Percentiles rank a stretch among this genome's conserved stretches.
These are phyloP conservation scores for Xenopus tropicalis DNA, from an alignment of 2,113 vertebrate species.

Conservation along the genomic window UCB_Xtro_10.0 CM004444.2:123684001-123684500, in stretches of 20 bases:
- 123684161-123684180: conserved; percentile 42
- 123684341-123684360: background rate
- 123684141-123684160: conserved; percentile 39
- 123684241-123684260: conserved; percentile 32
- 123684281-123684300: conserved; percentile 19
- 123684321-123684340: conserved; percentile 1
- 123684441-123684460: too few relatives aligned
- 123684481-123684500: too few relatives aligned
- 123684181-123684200: conserved; percentile 44
- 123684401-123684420: too few relatives aligned
- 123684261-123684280: conserved; percentile 32
- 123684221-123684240: conserved; percentile 38
- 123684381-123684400: too few relatives aligned
- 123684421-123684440: too few relatives aligned
- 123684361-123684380: background rate
- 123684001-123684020: too few relatives aligned
- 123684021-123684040: conserved; percentile 9
- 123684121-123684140: conserved; percentile 36
- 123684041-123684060: conserved; percentile 27
- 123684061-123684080: conserved; percentile 23
- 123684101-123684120: conserved; percentile 39
- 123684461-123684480: too few relatives aligned
- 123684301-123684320: too few relatives aligned
- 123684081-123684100: conserved; percentile 1
- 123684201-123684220: conserved; percentile 43